These are phyloP conservation scores for Scotopteryx bipunctaria DNA, from an alignment of 2,888 invertebrate genomes.

Conservation along the genomic window DNA sequence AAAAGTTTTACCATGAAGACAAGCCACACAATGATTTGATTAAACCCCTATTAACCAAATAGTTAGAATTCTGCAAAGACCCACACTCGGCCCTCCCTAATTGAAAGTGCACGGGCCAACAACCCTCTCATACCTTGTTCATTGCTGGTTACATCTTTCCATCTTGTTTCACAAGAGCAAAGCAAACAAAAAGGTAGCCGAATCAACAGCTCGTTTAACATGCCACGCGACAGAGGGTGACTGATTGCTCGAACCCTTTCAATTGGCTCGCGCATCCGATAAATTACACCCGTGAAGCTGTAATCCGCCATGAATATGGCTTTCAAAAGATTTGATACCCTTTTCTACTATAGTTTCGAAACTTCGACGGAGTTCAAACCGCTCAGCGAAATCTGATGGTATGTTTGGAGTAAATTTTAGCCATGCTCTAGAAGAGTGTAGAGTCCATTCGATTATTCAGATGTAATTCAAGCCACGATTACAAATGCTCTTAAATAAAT, in stretches of 20 bases:
- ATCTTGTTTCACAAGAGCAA: constrained; percentile 46
- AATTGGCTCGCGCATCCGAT: constrained; percentile 52
- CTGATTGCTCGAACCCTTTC: constrained; percentile 55
- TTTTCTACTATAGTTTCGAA: no score
- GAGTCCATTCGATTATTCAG: no score
- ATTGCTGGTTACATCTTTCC: constrained; percentile 28
- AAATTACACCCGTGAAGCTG: constrained; percentile 58
- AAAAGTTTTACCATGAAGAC: no score
- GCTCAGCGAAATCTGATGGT: background rate
- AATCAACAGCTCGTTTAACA: constrained; percentile 62
- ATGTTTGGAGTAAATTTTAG: no score
- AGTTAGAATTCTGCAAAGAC: background rate
- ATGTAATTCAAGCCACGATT: no score
- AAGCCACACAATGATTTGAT: no score
- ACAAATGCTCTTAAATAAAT: no score
- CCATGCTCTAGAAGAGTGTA: no score
- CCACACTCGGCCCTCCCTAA: background rate
- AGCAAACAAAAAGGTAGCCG: constrained; percentile 49
- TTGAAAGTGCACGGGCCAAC: background rate
- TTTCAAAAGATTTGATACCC: constrained; percentile 37
- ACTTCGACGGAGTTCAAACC: no score
- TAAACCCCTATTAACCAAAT: no score
- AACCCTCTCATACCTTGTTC: constrained; percentile 17
- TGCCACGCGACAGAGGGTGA: constrained; percentile 65
- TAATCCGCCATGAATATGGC: constrained; percentile 65